These are phyloP conservation scores for Montipora capitata DNA, from an alignment of 92 coral and sea anemone genomes.

Conservation along the genomic window DNA sequence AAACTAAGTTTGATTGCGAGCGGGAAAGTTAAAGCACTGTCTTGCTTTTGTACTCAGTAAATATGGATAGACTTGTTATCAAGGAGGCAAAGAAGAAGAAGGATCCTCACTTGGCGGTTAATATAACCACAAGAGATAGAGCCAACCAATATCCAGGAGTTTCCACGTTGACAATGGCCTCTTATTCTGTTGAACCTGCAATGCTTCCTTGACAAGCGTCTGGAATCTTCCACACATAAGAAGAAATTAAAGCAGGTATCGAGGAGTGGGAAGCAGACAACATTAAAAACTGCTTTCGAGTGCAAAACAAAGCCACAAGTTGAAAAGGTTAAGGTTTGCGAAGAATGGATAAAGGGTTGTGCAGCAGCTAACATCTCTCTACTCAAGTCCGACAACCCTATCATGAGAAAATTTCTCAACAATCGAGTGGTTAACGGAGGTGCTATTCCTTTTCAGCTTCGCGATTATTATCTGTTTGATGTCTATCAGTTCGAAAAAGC, in stretches of 20 bases:
- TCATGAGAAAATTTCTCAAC: constrained; percentile 51
- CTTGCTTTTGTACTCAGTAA: no score
- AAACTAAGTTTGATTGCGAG: no score
- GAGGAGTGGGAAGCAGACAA: constrained; percentile 51
- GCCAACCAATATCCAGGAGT: constrained; percentile 45
- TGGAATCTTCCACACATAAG: constrained; percentile 39
- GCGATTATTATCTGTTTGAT: constrained; percentile 70
- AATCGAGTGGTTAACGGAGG: constrained; percentile 71
- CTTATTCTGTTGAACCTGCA: constrained; percentile 53
- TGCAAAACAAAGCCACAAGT: constrained; percentile 34
- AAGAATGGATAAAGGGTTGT: not conserved
- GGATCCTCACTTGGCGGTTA: no score
- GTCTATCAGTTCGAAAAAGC: constrained; percentile 59
- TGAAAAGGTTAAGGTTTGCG: not conserved
- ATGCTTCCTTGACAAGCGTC: constrained; percentile 55
- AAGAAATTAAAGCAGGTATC: not conserved
- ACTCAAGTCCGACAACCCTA: constrained; percentile 71
- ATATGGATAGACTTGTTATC: no score
- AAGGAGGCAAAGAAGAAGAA: no score
- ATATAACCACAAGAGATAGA: constrained; percentile 42
- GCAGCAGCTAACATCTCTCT: constrained; percentile 74
- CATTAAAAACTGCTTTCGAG: constrained; percentile 38
- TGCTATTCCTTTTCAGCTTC: constrained; percentile 69
- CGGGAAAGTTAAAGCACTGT: no score
- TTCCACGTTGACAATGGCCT: constrained; percentile 38